These are phyloP conservation scores for Fistularia tabacaria DNA, from an alignment of 2,797 vertebrate genomes.

Conservation along the genomic window DNA sequence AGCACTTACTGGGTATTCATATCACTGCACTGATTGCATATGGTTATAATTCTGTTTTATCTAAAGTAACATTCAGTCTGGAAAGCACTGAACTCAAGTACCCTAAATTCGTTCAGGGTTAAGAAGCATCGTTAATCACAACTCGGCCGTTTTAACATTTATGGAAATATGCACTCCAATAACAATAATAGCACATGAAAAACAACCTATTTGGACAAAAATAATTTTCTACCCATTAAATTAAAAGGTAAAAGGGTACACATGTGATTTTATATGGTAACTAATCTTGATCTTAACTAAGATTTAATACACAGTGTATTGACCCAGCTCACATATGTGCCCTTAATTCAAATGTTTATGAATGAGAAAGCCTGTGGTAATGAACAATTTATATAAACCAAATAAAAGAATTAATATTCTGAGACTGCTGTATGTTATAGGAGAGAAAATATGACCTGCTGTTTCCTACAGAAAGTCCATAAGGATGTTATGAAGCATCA, in stretches of 20 bases:
- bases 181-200: constrained; percentile 46
- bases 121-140: constrained; percentile 57
- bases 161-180: constrained; percentile 44
- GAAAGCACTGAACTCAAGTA: constrained; percentile 55
- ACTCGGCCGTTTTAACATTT: constrained; percentile 33
- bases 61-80: constrained; percentile 64
- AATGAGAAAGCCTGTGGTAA: constrained; percentile 19
- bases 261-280: constrained; percentile 40
- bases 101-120: constrained; percentile 53
- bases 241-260: constrained; percentile 51
- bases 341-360: constrained; percentile 30
- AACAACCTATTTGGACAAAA: constrained; percentile 51
- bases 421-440: constrained; percentile 25
- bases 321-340: constrained; percentile 34
- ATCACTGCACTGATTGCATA: constrained; percentile 45
- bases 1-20: constrained; percentile 61
- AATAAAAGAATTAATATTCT: constrained; percentile 37
- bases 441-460: constrained; percentile 34
- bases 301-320: constrained; percentile 35
- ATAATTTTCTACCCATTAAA: constrained; percentile 49
- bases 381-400: constrained; percentile 36
- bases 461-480: constrained; percentile 25
- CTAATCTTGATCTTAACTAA: constrained; percentile 22
- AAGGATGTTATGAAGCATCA: constrained; percentile 17
- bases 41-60: constrained; percentile 51